Percentiles rank a stretch among this genome's conserved stretches.
phyloP scores from a whole-genome alignment of 2,113 vertebrate species.

The Syrrhaptes paradoxus region DNA sequence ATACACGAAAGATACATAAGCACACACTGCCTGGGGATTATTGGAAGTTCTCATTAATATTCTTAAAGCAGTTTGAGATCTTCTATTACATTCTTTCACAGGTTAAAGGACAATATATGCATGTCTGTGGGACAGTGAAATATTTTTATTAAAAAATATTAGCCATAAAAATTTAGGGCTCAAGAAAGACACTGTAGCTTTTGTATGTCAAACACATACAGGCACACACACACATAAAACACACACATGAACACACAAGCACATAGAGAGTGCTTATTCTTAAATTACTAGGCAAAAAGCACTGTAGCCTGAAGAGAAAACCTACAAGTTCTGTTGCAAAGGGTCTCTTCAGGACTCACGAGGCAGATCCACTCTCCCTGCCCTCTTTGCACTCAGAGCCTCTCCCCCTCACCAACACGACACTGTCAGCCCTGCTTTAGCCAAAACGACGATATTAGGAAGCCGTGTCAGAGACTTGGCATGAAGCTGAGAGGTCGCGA shows the following conservation, averaged over 20 bases:
- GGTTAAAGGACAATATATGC: slow-evolving; percentile 49
- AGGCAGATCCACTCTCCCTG: too few relatives aligned
- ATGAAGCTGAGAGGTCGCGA: background rate
- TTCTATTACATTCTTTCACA: slow-evolving; percentile 18
- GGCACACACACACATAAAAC: background rate
- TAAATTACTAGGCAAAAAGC: background rate
- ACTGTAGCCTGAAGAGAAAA: background rate
- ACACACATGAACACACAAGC: background rate
- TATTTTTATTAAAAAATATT: slow-evolving; percentile 45
- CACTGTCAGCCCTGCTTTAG: background rate
- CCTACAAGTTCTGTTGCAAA: background rate
- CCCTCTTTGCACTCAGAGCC: background rate
- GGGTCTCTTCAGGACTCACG: background rate
- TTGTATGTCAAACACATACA: background rate
- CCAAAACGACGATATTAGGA: background rate
- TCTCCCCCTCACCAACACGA: background rate
- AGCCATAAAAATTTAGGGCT: background rate
- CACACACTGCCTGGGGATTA: background rate
- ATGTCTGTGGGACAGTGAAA: slow-evolving; percentile 5
- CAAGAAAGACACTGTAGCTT: background rate
- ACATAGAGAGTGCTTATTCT: background rate
- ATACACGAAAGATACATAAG: background rate
- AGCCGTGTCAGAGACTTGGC: background rate
- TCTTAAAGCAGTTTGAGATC: background rate
- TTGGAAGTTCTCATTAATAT: slow-evolving; percentile 22